Conservation (phyloP, 2,888 invertebrate species). For the Eulithis testata region DNA sequence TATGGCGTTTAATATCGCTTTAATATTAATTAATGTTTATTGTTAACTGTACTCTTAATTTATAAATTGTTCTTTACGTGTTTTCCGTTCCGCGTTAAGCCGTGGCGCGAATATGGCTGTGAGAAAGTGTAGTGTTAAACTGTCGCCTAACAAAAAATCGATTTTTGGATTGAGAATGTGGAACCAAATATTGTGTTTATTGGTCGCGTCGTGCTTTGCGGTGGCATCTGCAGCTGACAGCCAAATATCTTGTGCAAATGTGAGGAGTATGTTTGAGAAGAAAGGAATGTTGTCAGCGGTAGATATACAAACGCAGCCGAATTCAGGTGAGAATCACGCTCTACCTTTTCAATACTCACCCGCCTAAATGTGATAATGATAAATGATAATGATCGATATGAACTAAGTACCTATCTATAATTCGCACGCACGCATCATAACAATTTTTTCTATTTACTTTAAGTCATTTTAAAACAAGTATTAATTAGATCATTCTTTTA, state of each 20-base stretch:
- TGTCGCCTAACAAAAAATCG: constrained; percentile 82
- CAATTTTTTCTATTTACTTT: constrained; percentile 19
- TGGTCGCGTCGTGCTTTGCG: constrained; percentile 71
- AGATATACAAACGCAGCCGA: constrained; percentile 78
- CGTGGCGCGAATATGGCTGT: constrained; percentile 72
- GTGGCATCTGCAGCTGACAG: constrained; percentile 62
- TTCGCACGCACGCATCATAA: neutral
- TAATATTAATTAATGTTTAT: constrained; percentile 37
- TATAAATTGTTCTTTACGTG: constrained; percentile 60
- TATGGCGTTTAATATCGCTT: constrained; percentile 57
- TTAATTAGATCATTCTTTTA: neutral
- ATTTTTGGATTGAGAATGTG: constrained; percentile 79
- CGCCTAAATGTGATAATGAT: constrained; percentile 54
- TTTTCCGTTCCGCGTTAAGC: constrained; percentile 50
- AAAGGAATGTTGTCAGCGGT: constrained; percentile 78
- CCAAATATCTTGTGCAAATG: constrained; percentile 79
- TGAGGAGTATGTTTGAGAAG: constrained; percentile 78
- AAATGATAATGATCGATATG: constrained; percentile 61
- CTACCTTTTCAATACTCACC: constrained; percentile 49
- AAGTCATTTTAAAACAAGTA: neutral
- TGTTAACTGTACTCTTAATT: constrained; percentile 54
- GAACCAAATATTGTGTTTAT: constrained; percentile 77
- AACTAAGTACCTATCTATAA: constrained; percentile 25
- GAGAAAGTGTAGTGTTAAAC: constrained; percentile 80
- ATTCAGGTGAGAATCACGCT: constrained; percentile 79